These are phyloP conservation scores for Syngnathus acus DNA, from an alignment of 2,797 vertebrate genomes.

Conservation along the genomic window DNA sequence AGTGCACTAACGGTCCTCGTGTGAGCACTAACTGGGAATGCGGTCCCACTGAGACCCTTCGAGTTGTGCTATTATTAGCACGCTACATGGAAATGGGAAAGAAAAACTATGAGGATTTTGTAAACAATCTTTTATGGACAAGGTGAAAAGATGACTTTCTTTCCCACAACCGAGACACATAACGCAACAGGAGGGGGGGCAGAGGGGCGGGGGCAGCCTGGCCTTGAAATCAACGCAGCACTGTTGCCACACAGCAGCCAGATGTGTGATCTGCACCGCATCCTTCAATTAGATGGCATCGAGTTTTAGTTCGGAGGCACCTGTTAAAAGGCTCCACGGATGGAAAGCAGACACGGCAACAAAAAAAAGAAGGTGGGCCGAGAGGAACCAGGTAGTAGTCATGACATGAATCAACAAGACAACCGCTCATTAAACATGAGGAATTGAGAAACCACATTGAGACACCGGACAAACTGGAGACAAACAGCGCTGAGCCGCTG, in stretches of 20 bases:
- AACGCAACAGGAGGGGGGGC: neutral
- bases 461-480: too few relatives aligned
- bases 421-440: too few relatives aligned
- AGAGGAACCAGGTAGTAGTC: too few relatives aligned
- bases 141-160: constrained; percentile 12
- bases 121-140: constrained; percentile 6
- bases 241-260: constrained; percentile 31
- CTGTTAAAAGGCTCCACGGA: constrained; percentile 25
- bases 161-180: neutral
- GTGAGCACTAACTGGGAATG: neutral
- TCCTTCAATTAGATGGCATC: constrained; percentile 46
- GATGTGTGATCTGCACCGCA: constrained; percentile 19
- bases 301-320: constrained; percentile 20
- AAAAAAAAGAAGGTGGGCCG: too few relatives aligned
- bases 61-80: constrained; percentile 51
- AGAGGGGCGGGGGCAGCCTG: constrained; percentile 18
- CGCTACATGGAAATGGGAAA: constrained; percentile 1
- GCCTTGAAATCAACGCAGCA: constrained; percentile 39
- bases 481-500: too few relatives aligned
- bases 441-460: too few relatives aligned
- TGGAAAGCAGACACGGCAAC: too few relatives aligned
- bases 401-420: too few relatives aligned
- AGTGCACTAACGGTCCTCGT: constrained; percentile 20
- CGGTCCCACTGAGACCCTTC: constrained; percentile 35
- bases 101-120: constrained; percentile 2